phyloP scores from a whole-genome alignment of 2,113 vertebrate genomes.

The Semnornis frantzii region DNA sequence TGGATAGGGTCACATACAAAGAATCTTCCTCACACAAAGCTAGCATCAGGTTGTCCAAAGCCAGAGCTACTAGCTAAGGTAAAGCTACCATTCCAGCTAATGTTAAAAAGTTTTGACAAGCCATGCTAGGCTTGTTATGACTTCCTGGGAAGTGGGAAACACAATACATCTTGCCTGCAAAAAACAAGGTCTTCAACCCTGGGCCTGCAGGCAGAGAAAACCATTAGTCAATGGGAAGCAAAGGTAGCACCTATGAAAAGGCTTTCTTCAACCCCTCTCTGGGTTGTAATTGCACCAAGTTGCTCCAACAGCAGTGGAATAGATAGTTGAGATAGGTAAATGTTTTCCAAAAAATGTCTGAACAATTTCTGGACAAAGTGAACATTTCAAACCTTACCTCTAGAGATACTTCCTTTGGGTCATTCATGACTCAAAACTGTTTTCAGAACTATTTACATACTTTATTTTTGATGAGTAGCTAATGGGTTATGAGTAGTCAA shows the following conservation, averaged over 20 bases:
- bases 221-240: not conserved
- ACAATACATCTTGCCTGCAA: not conserved
- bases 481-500: not conserved
- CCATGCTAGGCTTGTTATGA: not conserved
- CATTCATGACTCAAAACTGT: not conserved
- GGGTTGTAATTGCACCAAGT: not conserved
- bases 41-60: not conserved
- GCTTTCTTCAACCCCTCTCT: not conserved
- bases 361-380: not conserved
- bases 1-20: not conserved
- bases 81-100: not conserved
- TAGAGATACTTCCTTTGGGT: not conserved
- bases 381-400: not conserved
- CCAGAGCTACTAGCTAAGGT: not conserved
- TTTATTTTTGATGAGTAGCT: not conserved
- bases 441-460: not conserved
- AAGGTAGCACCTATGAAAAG: not conserved
- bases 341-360: not conserved
- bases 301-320: not conserved
- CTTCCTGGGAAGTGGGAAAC: not conserved
- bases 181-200: not conserved
- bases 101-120: not conserved
- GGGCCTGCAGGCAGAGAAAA: not conserved
- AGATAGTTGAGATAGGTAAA: not conserved
- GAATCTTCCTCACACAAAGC: not conserved